Evolutionary conservation across 2,113 vertebrate genomes (phyloP), one percentile per base, ranked within the genome.

Genomic region (Bambusicola thoracicus): DNA sequence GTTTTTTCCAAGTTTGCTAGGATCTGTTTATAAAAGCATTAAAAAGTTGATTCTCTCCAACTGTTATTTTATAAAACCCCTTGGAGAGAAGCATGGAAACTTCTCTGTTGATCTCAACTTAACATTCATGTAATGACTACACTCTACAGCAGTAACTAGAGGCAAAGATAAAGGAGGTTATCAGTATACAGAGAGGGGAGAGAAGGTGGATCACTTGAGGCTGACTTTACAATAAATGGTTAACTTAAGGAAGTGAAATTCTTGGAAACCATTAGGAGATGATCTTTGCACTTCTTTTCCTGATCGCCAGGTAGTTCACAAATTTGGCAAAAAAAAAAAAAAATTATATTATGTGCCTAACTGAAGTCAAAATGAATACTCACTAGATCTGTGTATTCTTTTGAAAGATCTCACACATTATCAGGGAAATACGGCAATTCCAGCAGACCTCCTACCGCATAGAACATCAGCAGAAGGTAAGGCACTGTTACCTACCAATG

Each of bases 401-500:
- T 91, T 92, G 55, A 38, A 93, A 99, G 99, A 99, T 99, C 96
- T 99, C 99, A 4, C 99, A 99, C 82, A 99, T 99, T 93, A 99
- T 99, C 97, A 98, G 99, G 96, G 99, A 99, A 97, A 99, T 99
- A 76, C 98, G 99, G 14, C 99, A 99, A 97, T 99, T 99, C 96
- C 99, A 99, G 98, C 99, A 99, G 98, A 99, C 99, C 4, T 98
- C 98, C 12, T 99, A 99, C 98, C 98, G 99, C 93, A 99, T 99
- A 94, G 99, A 99, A 83, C 99, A 99, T 94, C 99, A 99, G 88
- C 98, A 98, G 94, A 99, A 99, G 99, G 99, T 99, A 98, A 94
- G 87, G 38, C 27, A 18, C 24, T 82, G 17, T 40, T 44, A 55
- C 19, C 53, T 90, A 25, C 43, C 21, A 0, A 10, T 3, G 6